Percentiles rank a stretch among this genome's conserved stretches.
Conservation (phyloP, 2,888 invertebrate species). For the Acronicta leporina region DNA sequence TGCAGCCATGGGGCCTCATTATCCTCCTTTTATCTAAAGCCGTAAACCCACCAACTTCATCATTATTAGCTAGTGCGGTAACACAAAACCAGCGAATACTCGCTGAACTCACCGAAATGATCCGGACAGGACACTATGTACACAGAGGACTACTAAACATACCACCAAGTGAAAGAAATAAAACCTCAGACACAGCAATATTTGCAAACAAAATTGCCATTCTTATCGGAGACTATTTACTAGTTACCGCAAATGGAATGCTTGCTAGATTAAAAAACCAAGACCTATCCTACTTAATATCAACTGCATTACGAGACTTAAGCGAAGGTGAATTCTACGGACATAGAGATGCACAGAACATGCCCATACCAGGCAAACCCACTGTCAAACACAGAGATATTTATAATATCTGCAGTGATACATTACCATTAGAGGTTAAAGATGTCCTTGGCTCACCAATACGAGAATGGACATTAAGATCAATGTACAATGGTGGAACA, state of each 20-base stretch:
- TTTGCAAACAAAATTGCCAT: slow-evolving; percentile 97
- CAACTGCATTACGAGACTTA: slow-evolving; percentile 93
- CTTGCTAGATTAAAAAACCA: slow-evolving; percentile 92
- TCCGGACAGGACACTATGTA: slow-evolving; percentile 94
- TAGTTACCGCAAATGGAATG: slow-evolving; percentile 94
- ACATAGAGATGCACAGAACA: slow-evolving; percentile 92
- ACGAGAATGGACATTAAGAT: slow-evolving; percentile 92
- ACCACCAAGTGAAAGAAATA: slow-evolving; percentile 81
- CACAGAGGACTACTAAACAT: slow-evolving; percentile 91
- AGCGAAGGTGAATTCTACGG: slow-evolving; percentile 95
- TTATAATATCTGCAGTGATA: slow-evolving; percentile 75
- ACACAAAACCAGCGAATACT: slow-evolving; percentile 85
- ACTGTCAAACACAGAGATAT: slow-evolving; percentile 61
- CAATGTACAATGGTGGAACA: slow-evolving; percentile 92
- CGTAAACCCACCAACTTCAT: slow-evolving; percentile 86
- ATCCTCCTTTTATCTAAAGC: slow-evolving; percentile 95
- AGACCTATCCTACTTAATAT: slow-evolving; percentile 94
- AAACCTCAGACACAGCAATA: slow-evolving; percentile 91
- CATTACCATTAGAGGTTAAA: slow-evolving; percentile 76
- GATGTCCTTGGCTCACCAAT: slow-evolving; percentile 88
- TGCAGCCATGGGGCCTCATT: slow-evolving; percentile 96
- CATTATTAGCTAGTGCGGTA: slow-evolving; percentile 89
- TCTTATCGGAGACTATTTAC: slow-evolving; percentile 95
- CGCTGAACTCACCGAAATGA: slow-evolving; percentile 95
- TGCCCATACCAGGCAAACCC: slow-evolving; percentile 91